phyloP scores from a whole-genome alignment of 2,113 vertebrate genomes.

The Laterallus jamaicensis region DNA sequence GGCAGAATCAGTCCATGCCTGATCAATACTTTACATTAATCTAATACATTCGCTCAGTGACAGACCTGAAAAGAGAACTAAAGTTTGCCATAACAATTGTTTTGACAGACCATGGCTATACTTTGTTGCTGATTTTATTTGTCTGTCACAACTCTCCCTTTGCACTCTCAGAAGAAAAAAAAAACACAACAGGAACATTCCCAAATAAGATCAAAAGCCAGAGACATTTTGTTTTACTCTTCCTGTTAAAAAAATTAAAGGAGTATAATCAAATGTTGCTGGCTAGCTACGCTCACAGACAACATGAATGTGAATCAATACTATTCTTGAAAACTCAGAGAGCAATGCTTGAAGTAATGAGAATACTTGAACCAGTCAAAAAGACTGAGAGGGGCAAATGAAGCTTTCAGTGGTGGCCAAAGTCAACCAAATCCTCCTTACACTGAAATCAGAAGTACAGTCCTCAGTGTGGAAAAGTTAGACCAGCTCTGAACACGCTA shows the following conservation, averaged over 20 bases:
- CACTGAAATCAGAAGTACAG: not conserved
- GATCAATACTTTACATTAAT: not conserved
- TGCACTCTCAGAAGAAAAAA: not conserved
- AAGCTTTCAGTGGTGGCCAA: not conserved
- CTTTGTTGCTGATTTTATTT: not conserved
- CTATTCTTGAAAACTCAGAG: not conserved
- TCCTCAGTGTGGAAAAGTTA: not conserved
- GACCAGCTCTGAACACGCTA: not conserved
- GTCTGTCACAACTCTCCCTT: not conserved
- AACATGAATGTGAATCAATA: not conserved
- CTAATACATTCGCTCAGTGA: not conserved
- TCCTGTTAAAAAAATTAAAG: not conserved
- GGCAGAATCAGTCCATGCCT: slow-evolving; percentile 17
- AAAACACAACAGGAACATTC: not conserved
- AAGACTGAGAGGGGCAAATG: not conserved
- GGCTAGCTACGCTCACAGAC: not conserved
- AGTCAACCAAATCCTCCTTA: not conserved
- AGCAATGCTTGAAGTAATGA: not conserved
- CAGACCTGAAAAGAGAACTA: slow-evolving; percentile 3
- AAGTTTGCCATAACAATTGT: not conserved
- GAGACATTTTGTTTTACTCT: not conserved
- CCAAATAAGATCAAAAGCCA: not conserved
- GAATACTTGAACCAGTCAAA: not conserved
- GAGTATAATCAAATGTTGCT: not conserved
- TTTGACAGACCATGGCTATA: not conserved